Evolutionary conservation across 2,888 invertebrate species (phyloP).

Genomic region (Nemapogon koenigi): DNA sequence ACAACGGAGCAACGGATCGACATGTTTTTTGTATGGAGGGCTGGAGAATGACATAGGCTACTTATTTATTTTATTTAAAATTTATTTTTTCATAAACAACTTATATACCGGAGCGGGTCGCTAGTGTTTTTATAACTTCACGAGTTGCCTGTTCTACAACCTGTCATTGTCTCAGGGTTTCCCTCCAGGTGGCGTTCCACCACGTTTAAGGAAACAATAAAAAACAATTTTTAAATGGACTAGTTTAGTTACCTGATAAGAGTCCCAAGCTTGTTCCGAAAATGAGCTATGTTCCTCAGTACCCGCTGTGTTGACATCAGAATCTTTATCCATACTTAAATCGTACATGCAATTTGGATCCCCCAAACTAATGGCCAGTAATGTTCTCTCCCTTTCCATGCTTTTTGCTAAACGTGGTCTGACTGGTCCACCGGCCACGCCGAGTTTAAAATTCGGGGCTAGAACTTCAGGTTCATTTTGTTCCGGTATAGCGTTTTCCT

Average conservation of each 20-base stretch:
- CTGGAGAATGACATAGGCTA: too few species aligned
- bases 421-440: conserved; percentile 57
- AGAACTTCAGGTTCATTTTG: conserved; percentile 43
- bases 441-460: conserved; percentile 71
- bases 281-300: conserved; percentile 81
- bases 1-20: too few species aligned
- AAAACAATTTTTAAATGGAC: too few species aligned
- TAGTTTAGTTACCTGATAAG: conserved; percentile 75
- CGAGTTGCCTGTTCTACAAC: too few species aligned
- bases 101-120: too few species aligned
- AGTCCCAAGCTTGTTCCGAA: conserved; percentile 95
- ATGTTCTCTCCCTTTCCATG: conserved; percentile 42
- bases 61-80: too few species aligned
- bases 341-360: conserved; percentile 53
- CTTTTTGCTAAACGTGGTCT: conserved; percentile 43
- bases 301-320: conserved; percentile 63
- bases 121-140: too few species aligned
- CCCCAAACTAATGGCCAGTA: conserved; percentile 45
- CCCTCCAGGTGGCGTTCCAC: too few species aligned
- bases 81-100: too few species aligned
- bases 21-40: too few species aligned
- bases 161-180: too few species aligned
- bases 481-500: conserved; percentile 45
- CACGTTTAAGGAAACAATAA: neutral
- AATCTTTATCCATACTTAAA: conserved; percentile 49